phyloP scores from a whole-genome alignment of 2,113 vertebrate species.

The Zosterops hypoxanthus region DNA sequence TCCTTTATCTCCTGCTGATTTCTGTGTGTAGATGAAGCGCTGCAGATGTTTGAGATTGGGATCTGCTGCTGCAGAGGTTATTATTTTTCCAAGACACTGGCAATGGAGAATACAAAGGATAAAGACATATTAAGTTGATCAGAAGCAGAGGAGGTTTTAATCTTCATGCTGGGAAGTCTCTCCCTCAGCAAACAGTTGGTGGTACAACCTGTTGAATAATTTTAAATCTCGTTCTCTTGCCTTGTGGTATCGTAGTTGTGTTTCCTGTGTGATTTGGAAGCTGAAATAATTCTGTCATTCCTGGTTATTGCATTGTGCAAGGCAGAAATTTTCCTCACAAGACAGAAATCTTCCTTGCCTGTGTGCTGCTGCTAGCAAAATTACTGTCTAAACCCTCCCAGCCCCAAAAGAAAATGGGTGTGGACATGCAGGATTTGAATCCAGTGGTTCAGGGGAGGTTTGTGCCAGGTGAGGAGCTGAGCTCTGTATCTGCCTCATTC shows the following conservation, averaged over 20 bases:
- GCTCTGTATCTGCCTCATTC: not conserved
- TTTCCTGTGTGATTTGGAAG: not conserved
- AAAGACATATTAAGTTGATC: not conserved
- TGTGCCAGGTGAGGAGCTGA: not conserved
- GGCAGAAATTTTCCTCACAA: not conserved
- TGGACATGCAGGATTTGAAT: not conserved
- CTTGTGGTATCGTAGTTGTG: fast-evolving
- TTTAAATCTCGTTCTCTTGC: not conserved
- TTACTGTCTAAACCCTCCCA: not conserved
- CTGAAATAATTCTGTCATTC: not conserved
- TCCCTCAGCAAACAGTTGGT: not conserved
- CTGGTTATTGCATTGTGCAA: not conserved
- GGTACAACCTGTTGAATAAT: not conserved
- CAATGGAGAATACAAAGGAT: not conserved
- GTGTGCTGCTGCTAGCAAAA: too few species aligned
- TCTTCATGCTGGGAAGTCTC: not conserved
- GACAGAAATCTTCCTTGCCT: not conserved
- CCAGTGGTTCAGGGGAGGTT: not conserved
- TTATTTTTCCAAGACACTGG: not conserved
- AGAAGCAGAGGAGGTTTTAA: not conserved
- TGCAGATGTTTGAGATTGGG: not conserved
- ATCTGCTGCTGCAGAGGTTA: not conserved
- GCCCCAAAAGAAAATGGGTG: not conserved
- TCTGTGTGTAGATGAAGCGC: not conserved
- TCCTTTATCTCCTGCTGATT: not conserved